Percentiles rank a stretch among this genome's conserved stretches.
phyloP scores from a whole-genome alignment of 2,797 vertebrate genomes.

The Gambelia wislizenii region DNA sequence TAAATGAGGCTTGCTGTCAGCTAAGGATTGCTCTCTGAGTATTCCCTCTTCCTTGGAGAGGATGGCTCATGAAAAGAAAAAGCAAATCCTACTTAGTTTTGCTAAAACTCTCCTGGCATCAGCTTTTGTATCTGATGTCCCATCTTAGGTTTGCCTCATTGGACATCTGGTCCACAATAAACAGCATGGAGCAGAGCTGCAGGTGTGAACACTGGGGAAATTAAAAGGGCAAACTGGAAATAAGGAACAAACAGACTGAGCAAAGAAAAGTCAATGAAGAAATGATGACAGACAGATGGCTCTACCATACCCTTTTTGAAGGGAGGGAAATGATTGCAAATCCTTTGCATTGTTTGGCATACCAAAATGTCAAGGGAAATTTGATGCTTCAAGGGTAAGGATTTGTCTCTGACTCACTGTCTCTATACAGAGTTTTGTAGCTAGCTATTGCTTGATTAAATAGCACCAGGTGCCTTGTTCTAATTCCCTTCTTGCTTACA shows the following conservation, averaged over 20 bases:
- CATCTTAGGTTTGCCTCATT: constrained; percentile 28
- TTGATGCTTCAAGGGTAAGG: not conserved
- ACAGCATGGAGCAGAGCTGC: not conserved
- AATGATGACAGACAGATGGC: not conserved
- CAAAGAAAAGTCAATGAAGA: not conserved
- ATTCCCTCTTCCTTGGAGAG: not conserved
- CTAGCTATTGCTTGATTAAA: constrained; percentile 19
- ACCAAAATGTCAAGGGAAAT: constrained; percentile 53
- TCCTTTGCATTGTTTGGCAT: constrained; percentile 21
- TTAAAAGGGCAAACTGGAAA: constrained; percentile 41
- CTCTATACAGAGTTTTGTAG: constrained; percentile 9
- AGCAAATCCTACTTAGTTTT: not conserved
- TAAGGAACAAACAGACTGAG: constrained; percentile 40
- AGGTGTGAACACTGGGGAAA: constrained; percentile 37
- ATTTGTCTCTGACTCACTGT: constrained; percentile 24
- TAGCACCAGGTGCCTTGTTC: constrained; percentile 48
- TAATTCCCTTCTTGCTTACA: constrained; percentile 8
- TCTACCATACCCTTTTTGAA: not conserved
- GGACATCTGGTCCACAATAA: constrained; percentile 18
- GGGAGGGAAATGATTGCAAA: constrained; percentile 23
- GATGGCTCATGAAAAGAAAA: not conserved
- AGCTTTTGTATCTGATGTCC: not conserved
- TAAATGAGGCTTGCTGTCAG: not conserved
- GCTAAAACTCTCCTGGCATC: constrained; percentile 11
- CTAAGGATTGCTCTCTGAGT: not conserved